Evolutionary conservation across 92 coral and sea anemone genomes (phyloP).

Genomic region (Epizoanthus scotinus): DNA sequence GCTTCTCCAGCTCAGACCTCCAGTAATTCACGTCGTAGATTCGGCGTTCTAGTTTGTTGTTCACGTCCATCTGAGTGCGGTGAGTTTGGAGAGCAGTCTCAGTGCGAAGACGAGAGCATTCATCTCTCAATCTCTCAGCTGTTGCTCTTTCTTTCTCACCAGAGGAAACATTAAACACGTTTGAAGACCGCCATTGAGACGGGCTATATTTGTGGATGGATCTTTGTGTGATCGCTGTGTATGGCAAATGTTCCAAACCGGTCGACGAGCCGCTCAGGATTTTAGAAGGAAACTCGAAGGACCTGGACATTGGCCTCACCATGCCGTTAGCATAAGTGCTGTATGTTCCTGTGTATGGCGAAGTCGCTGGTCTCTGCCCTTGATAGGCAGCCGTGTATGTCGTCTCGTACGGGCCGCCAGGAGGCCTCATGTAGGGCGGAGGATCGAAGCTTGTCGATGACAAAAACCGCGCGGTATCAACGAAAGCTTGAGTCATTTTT

Average conservation of each 20-base stretch:
- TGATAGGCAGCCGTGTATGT: conserved; percentile 88
- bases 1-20: conserved; percentile 89
- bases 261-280: conserved; percentile 80
- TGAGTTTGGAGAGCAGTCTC: conserved; percentile 92
- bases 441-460: conserved; percentile 91
- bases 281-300: conserved; percentile 86
- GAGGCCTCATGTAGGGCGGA: conserved; percentile 84
- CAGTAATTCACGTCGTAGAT: conserved; percentile 86
- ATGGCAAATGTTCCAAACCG: conserved; percentile 88
- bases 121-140: conserved; percentile 95
- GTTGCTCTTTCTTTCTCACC: conserved; percentile 97
- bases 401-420: conserved; percentile 93
- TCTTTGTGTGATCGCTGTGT: conserved; percentile 79
- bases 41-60: conserved; percentile 92
- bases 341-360: conserved; percentile 71
- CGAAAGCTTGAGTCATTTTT: conserved; percentile 75
- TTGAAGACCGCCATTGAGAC: conserved; percentile 94
- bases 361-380: conserved; percentile 52
- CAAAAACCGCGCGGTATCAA: conserved; percentile 86
- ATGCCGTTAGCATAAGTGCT: conserved; percentile 49
- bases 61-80: conserved; percentile 94
- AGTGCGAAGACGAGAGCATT: conserved; percentile 94
- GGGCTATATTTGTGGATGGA: conserved; percentile 84
- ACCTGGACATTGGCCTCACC: conserved; percentile 61
- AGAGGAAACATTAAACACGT: conserved; percentile 83